These are phyloP conservation scores for Dendrolimus pini DNA, from an alignment of 2,888 invertebrate species.

Conservation along the genomic window DNA sequence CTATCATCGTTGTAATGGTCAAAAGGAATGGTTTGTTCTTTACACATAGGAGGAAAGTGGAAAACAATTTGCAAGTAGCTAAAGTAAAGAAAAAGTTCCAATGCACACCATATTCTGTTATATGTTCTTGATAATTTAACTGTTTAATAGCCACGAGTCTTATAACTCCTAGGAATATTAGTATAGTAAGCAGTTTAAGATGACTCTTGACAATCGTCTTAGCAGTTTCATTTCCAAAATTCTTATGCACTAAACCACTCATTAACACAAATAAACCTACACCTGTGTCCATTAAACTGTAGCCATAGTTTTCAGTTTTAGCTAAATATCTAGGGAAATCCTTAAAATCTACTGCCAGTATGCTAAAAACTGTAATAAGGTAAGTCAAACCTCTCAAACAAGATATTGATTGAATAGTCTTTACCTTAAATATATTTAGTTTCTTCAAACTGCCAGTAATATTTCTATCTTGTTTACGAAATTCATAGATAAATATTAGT, in stretches of 20 bases:
- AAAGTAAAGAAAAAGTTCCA: slow-evolving; percentile 99
- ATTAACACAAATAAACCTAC: slow-evolving; percentile 91
- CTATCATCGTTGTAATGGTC: slow-evolving; percentile 70
- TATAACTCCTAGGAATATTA: slow-evolving; percentile 77
- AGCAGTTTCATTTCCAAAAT: slow-evolving; percentile 32
- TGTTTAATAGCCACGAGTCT: slow-evolving; percentile 78
- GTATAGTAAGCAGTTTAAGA: slow-evolving; percentile 40
- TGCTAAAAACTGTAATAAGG: slow-evolving; percentile 85
- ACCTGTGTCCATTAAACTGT: slow-evolving; percentile 96
- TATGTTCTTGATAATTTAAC: slow-evolving; percentile 90
- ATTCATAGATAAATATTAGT: slow-evolving; percentile 27
- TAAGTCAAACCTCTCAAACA: slow-evolving; percentile 82
- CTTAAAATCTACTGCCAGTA: slow-evolving; percentile 95
- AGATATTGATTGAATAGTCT: slow-evolving; percentile 72
- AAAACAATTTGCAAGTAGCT: slow-evolving; percentile 86
- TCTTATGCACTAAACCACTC: slow-evolving; percentile 84
- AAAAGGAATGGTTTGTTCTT: slow-evolving; percentile 71
- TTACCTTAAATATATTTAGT: slow-evolving; percentile 25
- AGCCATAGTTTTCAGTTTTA: slow-evolving; percentile 92
- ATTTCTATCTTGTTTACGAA: slow-evolving; percentile 14
- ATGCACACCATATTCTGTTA: slow-evolving; percentile 96
- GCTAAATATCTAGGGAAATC: slow-evolving; percentile 90
- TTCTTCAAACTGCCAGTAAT: slow-evolving; percentile 15
- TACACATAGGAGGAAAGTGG: slow-evolving; percentile 77
- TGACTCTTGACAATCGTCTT: slow-evolving; percentile 49